phyloP scores from a whole-genome alignment of 1,140 invertebrate genomes.

The Drosophila sturtevanti region DNA sequence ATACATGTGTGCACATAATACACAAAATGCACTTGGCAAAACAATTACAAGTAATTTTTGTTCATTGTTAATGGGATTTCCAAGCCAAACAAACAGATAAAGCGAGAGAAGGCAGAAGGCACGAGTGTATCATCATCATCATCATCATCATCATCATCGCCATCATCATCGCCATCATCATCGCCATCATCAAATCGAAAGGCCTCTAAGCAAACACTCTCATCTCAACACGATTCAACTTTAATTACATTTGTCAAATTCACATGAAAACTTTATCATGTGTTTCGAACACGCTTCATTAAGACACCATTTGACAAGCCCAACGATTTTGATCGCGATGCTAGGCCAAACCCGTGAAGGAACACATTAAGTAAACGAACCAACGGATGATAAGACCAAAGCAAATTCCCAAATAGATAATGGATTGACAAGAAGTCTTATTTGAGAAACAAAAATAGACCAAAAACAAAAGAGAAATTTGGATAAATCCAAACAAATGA shows the following conservation, averaged over 20 bases:
- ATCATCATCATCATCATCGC: no score
- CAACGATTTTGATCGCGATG: not conserved
- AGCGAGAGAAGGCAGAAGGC: not conserved
- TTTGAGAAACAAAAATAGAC: not conserved
- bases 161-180: no score
- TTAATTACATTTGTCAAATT: constrained; percentile 9
- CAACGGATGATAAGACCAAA: constrained; percentile 2
- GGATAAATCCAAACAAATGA: not conserved
- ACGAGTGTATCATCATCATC: not conserved
- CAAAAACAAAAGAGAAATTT: not conserved
- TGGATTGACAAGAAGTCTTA: not conserved
- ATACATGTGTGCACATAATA: not conserved
- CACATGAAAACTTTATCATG: constrained; percentile 1
- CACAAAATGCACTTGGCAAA: constrained; percentile 7
- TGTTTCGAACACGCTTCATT: not conserved
- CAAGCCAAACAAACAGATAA: constrained; percentile 4
- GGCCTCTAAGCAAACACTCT: not conserved
- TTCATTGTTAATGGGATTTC: constrained; percentile 4
- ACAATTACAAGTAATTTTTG: constrained; percentile 8
- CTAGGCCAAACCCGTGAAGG: not conserved
- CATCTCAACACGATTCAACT: not conserved
- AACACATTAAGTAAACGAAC: not conserved
- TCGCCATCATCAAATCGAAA: constrained; percentile 4
- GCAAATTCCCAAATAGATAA: not conserved
- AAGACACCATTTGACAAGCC: constrained; percentile 3